Evolutionary conservation across 2,888 invertebrate species (phyloP).

Genomic region (Drosophila ezoana): DNA sequence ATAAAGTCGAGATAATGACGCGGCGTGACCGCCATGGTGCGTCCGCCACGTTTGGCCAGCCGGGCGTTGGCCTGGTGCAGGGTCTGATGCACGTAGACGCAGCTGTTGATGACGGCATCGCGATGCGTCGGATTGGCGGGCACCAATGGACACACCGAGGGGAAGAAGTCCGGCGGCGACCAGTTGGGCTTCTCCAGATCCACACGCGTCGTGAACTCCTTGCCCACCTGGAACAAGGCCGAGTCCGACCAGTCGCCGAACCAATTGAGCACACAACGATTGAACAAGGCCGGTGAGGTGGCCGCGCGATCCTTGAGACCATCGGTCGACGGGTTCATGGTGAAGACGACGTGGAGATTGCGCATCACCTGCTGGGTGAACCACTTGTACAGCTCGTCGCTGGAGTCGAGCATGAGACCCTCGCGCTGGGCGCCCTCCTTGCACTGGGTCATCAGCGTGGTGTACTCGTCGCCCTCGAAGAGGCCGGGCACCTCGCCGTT

Average conservation of each 20-base stretch:
- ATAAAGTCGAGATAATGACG: slow-evolving; percentile 99
- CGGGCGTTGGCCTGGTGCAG: slow-evolving; percentile 97
- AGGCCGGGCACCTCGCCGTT: slow-evolving; percentile 98
- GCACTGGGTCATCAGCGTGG: slow-evolving; percentile 99
- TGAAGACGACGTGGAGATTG: slow-evolving; percentile 99
- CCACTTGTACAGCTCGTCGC: slow-evolving; percentile 99
- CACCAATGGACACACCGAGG: slow-evolving; percentile 92
- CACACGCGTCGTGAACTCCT: slow-evolving; percentile 97
- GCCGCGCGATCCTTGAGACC: slow-evolving; percentile 99
- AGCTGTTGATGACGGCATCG: slow-evolving; percentile 99
- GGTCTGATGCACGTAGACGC: slow-evolving; percentile 99
- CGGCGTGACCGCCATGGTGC: slow-evolving; percentile 99
- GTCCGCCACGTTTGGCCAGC: slow-evolving; percentile 95
- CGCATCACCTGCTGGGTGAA: slow-evolving; percentile 99
- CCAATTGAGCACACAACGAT: slow-evolving; percentile 99
- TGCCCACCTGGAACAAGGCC: slow-evolving; percentile 96
- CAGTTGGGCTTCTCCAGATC: slow-evolving; percentile 96
- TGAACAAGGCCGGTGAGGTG: slow-evolving; percentile 99
- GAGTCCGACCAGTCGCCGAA: slow-evolving; percentile 99
- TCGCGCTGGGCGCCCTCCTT: slow-evolving; percentile 99
- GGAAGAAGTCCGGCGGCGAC: slow-evolving; percentile 95
- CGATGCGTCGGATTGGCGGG: slow-evolving; percentile 92
- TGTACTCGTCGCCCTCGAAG: slow-evolving; percentile 98
- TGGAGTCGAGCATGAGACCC: slow-evolving; percentile 98
- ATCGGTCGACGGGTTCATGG: slow-evolving; percentile 99